These are phyloP conservation scores for Griposia aprilina DNA, from an alignment of 2,888 invertebrate species.

Conservation along the genomic window DNA sequence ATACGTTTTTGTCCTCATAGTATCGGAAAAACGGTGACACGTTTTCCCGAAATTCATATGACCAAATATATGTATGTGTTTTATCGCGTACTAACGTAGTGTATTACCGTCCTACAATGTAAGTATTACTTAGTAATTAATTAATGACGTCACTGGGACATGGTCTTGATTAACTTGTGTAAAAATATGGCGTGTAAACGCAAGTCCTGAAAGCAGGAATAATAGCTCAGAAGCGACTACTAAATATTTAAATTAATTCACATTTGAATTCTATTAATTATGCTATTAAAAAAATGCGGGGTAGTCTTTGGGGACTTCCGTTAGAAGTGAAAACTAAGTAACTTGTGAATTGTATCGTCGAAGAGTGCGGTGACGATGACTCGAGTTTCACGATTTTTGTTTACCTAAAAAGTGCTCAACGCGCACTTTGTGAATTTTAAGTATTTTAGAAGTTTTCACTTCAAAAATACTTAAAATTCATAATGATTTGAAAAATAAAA, in stretches of 20 bases:
- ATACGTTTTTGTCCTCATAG: slow-evolving; percentile 4
- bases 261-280: not conserved
- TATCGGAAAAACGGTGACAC: no score
- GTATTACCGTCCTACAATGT: slow-evolving; percentile 3
- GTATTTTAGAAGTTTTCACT: no score
- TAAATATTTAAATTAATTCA: not conserved
- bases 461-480: no score
- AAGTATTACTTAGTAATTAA: not conserved
- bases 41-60: slow-evolving; percentile 9
- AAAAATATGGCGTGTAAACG: not conserved
- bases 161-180: not conserved
- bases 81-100: not conserved
- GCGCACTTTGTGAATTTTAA: no score
- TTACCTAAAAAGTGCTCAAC: no score
- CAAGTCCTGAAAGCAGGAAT: not conserved
- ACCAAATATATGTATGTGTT: not conserved
- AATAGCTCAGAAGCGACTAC: not conserved
- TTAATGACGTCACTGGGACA: not conserved
- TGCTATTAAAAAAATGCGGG: no score
- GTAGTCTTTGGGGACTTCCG: no score
- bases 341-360: no score
- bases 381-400: no score
- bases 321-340: no score
- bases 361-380: no score
- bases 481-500: no score